Evolutionary conservation across 2,888 invertebrate species (phyloP).

Genomic region (Aleiodes testaceus): DNA sequence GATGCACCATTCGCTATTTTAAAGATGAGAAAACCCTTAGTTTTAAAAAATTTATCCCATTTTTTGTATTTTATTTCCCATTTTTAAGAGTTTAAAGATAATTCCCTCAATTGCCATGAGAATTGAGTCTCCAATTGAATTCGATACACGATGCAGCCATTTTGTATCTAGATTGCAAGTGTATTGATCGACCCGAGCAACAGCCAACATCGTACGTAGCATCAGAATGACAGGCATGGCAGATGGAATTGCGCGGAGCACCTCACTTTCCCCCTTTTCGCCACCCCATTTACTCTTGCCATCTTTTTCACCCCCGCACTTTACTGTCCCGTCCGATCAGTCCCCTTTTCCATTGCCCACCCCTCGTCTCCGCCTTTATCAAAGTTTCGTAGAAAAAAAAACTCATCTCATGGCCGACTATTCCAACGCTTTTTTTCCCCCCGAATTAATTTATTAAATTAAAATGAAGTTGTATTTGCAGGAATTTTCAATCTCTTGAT

Average conservation of each 20-base stretch:
- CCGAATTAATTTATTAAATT: slow-evolving; percentile 54
- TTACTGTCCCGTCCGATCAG: slow-evolving; percentile 52
- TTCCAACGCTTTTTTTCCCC: slow-evolving; percentile 48
- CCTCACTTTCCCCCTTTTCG: slow-evolving; percentile 32
- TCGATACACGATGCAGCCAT: slow-evolving; percentile 64
- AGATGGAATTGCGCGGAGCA: slow-evolving; percentile 69
- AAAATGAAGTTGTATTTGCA: not conserved
- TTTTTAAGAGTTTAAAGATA: too few species aligned
- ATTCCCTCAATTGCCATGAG: slow-evolving; percentile 28
- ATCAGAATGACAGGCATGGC: slow-evolving; percentile 74
- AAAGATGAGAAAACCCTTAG: too few species aligned
- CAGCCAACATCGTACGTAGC: slow-evolving; percentile 68
- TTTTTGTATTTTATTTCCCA: too few species aligned
- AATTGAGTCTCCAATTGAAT: slow-evolving; percentile 47
- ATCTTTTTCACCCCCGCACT: slow-evolving; percentile 32
- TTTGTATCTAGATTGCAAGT: slow-evolving; percentile 72
- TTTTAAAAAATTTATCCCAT: too few species aligned
- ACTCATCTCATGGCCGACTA: not conserved
- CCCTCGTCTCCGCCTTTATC: slow-evolving; percentile 67
- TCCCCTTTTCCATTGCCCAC: slow-evolving; percentile 63
- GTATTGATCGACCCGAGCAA: slow-evolving; percentile 71
- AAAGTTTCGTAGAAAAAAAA: slow-evolving; percentile 42
- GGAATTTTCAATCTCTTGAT: slow-evolving; percentile 36
- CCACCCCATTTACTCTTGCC: slow-evolving; percentile 18
- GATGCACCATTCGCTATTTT: not conserved